A percentile compares a stretch with the other conserved stretches of the same genome.
These are phyloP conservation scores for Drosophila navojoa DNA, from an alignment of 1,140 invertebrate genomes.

Conservation along the genomic window DNA sequence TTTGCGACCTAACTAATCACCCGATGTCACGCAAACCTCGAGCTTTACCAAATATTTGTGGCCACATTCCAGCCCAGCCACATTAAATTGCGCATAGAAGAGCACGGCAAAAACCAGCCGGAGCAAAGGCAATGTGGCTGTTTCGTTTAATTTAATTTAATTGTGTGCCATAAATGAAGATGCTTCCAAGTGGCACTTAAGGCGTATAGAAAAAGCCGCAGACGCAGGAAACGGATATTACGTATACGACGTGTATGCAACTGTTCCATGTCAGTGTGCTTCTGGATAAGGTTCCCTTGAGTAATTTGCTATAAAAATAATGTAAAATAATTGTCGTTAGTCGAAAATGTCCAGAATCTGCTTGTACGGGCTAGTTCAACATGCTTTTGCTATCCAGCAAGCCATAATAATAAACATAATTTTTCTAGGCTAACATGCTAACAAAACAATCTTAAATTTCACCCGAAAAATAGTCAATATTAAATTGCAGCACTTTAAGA, in stretches of 20 bases:
- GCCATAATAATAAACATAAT: slow-evolving; percentile 1
- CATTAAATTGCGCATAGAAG: slow-evolving; percentile 12
- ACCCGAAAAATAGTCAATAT: background rate
- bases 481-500: background rate
- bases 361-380: background rate
- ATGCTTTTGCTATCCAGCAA: background rate
- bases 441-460: background rate
- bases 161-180: slow-evolving; percentile 69
- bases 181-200: slow-evolving; percentile 45
- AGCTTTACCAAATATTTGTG: slow-evolving; percentile 7
- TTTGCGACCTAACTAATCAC: slow-evolving; percentile 15
- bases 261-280: background rate
- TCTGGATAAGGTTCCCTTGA: slow-evolving; percentile 16
- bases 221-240: slow-evolving; percentile 26
- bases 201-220: slow-evolving; percentile 29
- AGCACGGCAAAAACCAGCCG: background rate
- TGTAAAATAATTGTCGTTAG: slow-evolving; percentile 69
- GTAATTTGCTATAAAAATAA: slow-evolving; percentile 76
- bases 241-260: slow-evolving; percentile 38
- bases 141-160: slow-evolving; percentile 75
- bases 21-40: slow-evolving; percentile 13
- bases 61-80: background rate
- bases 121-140: slow-evolving; percentile 40
- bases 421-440: background rate
- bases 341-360: slow-evolving; percentile 4